Percentiles rank a stretch among this genome's conserved stretches.
Conservation (phyloP, 2,797 vertebrate species). For the Pachyuromys duprasi region DNA sequence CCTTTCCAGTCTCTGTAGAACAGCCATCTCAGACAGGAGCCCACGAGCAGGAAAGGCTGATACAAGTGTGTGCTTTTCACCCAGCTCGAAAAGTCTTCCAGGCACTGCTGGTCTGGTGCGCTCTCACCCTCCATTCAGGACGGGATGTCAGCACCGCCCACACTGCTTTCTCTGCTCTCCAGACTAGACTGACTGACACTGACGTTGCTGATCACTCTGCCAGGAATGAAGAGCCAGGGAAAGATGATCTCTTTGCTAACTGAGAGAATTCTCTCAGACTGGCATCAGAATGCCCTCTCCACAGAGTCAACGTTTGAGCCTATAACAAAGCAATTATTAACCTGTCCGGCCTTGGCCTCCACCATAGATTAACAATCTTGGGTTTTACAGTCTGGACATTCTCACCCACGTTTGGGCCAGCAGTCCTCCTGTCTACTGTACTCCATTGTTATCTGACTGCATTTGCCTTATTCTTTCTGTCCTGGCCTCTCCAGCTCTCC, state of each 20-base stretch:
- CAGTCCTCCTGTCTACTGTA: not conserved
- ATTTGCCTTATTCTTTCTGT: not conserved
- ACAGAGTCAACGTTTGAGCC: not conserved
- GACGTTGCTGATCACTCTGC: not conserved
- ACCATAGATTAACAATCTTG: not conserved
- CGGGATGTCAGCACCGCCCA: not conserved
- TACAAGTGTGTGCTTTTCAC: not conserved
- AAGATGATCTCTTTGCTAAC: not conserved
- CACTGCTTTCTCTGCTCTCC: not conserved
- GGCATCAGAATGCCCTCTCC: not conserved
- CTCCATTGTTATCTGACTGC: not conserved
- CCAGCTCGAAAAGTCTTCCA: not conserved
- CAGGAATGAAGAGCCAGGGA: not conserved
- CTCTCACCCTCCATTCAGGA: not conserved
- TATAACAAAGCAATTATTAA: not conserved
- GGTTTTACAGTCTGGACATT: not conserved
- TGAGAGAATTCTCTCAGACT: not conserved
- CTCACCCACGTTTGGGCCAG: not conserved
- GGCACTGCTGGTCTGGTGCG: not conserved
- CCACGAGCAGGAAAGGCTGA: not conserved
- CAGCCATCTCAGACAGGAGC: not conserved
- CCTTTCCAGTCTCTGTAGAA: not conserved
- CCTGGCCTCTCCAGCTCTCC: not conserved
- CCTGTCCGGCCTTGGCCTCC: not conserved
- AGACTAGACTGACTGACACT: not conserved